Evolutionary conservation across 2,113 vertebrate species (phyloP), one percentile per base, ranked within the genome.

Genomic region (Callithrix jacchus): DNA sequence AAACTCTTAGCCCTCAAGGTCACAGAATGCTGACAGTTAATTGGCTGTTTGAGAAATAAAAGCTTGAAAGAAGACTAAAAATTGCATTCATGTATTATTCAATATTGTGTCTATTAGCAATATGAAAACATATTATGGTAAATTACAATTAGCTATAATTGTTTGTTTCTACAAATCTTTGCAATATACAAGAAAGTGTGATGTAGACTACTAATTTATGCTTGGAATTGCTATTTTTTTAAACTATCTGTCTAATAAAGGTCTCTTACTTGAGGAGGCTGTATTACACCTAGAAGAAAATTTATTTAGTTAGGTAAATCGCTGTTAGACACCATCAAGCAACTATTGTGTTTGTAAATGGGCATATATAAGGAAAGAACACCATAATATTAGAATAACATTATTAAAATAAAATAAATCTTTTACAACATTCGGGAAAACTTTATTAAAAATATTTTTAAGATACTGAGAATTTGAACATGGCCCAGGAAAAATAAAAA

Each of bases 41-140:
- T 74, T 79, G 40, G 8, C 2, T 23, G 68, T 93, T 89, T 68
- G 10, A 90, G 45, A 90, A 96, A 58, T 35, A 3, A 90, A 90
- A 87, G 45, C 35, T 77, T 92, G 30, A 77, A 86, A 87, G 10
- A 70, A 82, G 58, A 71, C 68, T 84, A 58, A 94, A 94, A 84
- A 45, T 90, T 74, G 4, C 21, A 87, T 87, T 88, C 30, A 95
- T 80, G 23, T 80, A 8, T 45, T 91, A 61, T 30, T 85, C 64
- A 66, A 79, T 40, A 73, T 74, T 87, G 11, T 87, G 66, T 80
- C 79, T 2, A 94, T 42, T 56, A 87, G 47, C 23, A 93, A 49
- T 61, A 61, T 2, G 77, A 92, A 70, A 95, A 42, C 6, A 52
- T 3, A 87, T 32, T 81, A 7, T 37, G 14, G 10, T 70, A 74